Conservation (phyloP, 2,797 vertebrate species). For the Anomalospiza imberbis region DNA sequence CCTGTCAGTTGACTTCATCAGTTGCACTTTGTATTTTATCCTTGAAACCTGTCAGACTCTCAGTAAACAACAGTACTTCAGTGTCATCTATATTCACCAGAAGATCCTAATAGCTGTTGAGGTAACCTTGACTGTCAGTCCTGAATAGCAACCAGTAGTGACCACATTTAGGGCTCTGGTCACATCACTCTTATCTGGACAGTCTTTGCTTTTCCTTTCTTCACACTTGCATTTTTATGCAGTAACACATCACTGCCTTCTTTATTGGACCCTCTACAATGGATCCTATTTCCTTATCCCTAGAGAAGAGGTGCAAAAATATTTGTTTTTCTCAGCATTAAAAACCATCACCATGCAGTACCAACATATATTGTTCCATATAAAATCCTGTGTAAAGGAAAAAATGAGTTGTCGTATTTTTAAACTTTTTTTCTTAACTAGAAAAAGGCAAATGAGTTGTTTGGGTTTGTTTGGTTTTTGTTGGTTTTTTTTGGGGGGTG, state of each 20-base stretch:
- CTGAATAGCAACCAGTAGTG: background rate
- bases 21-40: constrained; percentile 9
- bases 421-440: background rate
- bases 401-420: background rate
- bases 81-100: background rate
- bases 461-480: background rate
- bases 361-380: background rate
- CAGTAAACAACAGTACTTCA: constrained; percentile 18
- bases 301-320: background rate
- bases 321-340: background rate
- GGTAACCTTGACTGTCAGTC: constrained; percentile 12
- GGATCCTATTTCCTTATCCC: background rate
- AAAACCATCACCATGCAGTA: background rate
- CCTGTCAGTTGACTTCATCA: constrained; percentile 43
- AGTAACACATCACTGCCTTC: background rate
- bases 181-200: background rate
- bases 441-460: background rate
- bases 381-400: background rate
- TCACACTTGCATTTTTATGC: background rate
- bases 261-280: background rate
- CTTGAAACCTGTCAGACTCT: constrained; percentile 14
- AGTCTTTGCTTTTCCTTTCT: background rate
- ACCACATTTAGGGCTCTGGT: background rate
- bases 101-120: background rate
- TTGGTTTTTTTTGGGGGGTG: background rate